Conservation (phyloP, 2,888 invertebrate species). For the Atherix ibis region DNA sequence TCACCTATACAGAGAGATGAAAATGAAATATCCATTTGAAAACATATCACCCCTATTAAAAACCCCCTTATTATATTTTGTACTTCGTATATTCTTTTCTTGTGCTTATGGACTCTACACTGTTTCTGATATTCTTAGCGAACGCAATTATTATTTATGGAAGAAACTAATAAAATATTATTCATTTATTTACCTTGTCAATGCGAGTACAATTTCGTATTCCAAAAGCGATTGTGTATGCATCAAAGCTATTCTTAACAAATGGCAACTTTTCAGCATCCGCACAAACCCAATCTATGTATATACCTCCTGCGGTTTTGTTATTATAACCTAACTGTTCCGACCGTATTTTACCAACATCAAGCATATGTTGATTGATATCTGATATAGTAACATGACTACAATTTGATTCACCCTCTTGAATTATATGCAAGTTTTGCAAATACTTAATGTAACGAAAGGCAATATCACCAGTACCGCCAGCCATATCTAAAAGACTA, state of each 20-base stretch:
- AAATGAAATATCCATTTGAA: too few species aligned
- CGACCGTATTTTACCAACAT: conserved; percentile 71
- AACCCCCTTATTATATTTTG: too few species aligned
- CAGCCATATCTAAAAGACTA: conserved; percentile 82
- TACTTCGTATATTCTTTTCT: too few species aligned
- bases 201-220: conserved; percentile 90
- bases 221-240: conserved; percentile 95
- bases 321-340: conserved; percentile 43
- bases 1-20: too few species aligned
- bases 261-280: conserved; percentile 79
- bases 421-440: conserved; percentile 29
- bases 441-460: conserved; percentile 70
- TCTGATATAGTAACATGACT: conserved; percentile 71
- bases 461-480: conserved; percentile 95
- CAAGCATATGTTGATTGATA: conserved; percentile 87
- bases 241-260: conserved; percentile 59
- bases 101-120: too few species aligned
- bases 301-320: conserved; percentile 35
- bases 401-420: conserved; percentile 25
- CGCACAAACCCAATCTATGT: conserved; percentile 53
- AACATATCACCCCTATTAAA: too few species aligned
- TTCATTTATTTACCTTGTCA: conserved; percentile 47
- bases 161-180: too few species aligned
- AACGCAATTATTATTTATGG: too few species aligned
- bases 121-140: too few species aligned